phyloP scores from a whole-genome alignment of 2,113 vertebrate genomes.

The Callocephalon fimbriatum region DNA sequence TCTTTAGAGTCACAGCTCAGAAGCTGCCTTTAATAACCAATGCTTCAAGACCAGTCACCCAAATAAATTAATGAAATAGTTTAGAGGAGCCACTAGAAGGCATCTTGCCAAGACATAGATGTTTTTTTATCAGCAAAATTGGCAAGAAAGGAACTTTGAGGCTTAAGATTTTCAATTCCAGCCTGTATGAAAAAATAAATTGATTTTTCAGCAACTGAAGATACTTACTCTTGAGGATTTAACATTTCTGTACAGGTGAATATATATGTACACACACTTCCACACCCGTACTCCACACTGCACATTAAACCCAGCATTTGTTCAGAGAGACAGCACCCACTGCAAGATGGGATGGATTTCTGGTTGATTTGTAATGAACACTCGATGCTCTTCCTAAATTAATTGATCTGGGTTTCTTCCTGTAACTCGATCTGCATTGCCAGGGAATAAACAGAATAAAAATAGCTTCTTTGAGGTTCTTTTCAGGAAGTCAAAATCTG shows the following conservation, averaged over 20 bases:
- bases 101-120: slow-evolving; percentile 64
- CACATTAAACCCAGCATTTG: neutral
- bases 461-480: slow-evolving; percentile 34
- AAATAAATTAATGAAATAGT: slow-evolving; percentile 79
- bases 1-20: slow-evolving; percentile 43
- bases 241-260: slow-evolving; percentile 68
- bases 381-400: neutral
- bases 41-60: slow-evolving; percentile 71
- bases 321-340: neutral
- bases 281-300: neutral
- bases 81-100: slow-evolving; percentile 67
- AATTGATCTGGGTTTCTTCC: slow-evolving; percentile 56
- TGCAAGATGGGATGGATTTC: neutral
- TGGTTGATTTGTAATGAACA: neutral
- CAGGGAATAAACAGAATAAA: slow-evolving; percentile 27
- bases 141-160: slow-evolving; percentile 77
- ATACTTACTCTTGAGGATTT: slow-evolving; percentile 76
- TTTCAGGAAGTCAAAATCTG: neutral
- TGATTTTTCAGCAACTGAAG: slow-evolving; percentile 77
- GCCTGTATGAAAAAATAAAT: slow-evolving; percentile 76
- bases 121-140: slow-evolving; percentile 78
- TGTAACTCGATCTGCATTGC: neutral
- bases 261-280: neutral
- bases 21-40: slow-evolving; percentile 52
- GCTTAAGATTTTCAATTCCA: slow-evolving; percentile 79